A percentile compares a stretch with the other conserved stretches of the same genome.
These are phyloP conservation scores for Seriola quinqueradiata DNA, from an alignment of 2,113 vertebrate genomes.

Conservation along the genomic window DNA sequence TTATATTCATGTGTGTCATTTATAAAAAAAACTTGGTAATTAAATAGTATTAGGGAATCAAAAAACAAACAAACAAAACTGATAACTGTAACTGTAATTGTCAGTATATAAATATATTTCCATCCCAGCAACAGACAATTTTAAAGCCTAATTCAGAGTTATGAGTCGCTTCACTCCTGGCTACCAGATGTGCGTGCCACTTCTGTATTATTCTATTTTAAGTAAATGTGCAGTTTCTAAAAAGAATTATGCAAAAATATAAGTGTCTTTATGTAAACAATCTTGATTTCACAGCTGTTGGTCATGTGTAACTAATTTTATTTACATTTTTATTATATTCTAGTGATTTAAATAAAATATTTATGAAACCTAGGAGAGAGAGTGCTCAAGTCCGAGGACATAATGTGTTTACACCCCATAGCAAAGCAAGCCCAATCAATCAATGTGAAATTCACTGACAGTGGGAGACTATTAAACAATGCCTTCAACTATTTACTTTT, in stretches of 20 bases:
- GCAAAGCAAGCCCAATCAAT: slow-evolving; percentile 1
- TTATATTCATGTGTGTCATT: not conserved
- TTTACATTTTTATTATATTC: not conserved
- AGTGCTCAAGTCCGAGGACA: not conserved
- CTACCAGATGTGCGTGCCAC: not conserved
- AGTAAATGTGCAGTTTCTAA: no score
- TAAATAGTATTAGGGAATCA: not conserved
- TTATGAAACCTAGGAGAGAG: not conserved
- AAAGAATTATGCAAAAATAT: no score
- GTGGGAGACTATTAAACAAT: not conserved
- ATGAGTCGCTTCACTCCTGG: not conserved
- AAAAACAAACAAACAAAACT: not conserved
- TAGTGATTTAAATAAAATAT: not conserved
- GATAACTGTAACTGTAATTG: no score
- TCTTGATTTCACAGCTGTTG: not conserved
- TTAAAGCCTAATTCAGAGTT: not conserved
- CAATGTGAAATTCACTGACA: not conserved
- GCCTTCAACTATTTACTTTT: slow-evolving; percentile 5
- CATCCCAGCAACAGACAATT: not conserved
- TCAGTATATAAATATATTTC: not conserved
- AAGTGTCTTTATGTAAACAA: no score
- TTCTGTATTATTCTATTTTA: no score
- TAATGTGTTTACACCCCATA: slow-evolving; percentile 9
- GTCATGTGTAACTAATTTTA: not conserved
- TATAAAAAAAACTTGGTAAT: not conserved